A percentile compares a stretch with the other conserved stretches of the same genome.
phyloP scores from a whole-genome alignment of 2,797 vertebrate species.

The Mycteria americana region DNA sequence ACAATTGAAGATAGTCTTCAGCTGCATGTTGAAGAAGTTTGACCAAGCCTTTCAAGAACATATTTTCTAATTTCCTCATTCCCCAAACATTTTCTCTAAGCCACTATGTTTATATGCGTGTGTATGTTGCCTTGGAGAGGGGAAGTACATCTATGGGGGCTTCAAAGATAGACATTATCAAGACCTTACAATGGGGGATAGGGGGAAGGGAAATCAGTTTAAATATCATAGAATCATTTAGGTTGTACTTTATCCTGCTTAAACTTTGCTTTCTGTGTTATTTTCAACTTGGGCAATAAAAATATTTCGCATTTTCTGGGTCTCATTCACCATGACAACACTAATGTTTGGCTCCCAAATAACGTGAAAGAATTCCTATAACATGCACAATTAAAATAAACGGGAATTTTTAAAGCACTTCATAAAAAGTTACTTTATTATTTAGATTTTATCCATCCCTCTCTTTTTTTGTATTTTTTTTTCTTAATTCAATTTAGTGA shows the following conservation, averaged over 20 bases:
- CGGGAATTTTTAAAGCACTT: not conserved
- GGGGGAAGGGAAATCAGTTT: not conserved
- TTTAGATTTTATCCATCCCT: not conserved
- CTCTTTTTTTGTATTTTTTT: not conserved
- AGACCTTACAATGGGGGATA: not conserved
- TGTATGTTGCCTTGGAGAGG: not conserved
- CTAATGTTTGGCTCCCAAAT: not conserved
- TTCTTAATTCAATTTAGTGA: not conserved
- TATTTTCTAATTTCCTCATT: not conserved
- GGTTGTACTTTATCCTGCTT: not conserved
- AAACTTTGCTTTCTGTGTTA: not conserved
- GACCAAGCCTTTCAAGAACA: not conserved
- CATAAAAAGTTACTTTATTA: not conserved
- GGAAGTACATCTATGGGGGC: accelerated
- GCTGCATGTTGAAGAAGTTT: not conserved
- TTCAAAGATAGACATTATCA: not conserved
- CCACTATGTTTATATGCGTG: not conserved
- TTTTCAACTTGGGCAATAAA: not conserved
- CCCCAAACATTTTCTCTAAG: not conserved
- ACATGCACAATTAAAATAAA: not conserved
- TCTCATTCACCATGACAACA: not conserved
- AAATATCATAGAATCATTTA: not conserved
- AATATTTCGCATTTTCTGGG: not conserved
- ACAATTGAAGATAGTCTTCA: not conserved
- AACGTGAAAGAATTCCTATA: not conserved